Evolutionary conservation across 1,140 invertebrate genomes (phyloP).

Genomic region (Acromyrmex heyeri): DNA sequence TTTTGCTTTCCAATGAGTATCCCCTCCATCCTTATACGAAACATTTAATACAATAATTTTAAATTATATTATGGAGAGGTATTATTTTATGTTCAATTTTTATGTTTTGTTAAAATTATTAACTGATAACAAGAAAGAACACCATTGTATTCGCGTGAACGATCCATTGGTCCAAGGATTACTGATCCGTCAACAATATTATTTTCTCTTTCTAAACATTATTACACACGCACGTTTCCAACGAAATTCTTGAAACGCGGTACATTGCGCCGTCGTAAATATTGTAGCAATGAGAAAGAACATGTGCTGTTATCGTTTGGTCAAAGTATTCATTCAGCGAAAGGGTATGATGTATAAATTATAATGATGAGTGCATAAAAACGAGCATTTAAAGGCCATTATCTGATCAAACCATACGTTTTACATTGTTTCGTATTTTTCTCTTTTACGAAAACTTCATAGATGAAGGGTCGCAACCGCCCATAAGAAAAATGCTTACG

Average conservation of each 20-base stretch:
- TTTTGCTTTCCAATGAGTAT: neutral
- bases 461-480: neutral
- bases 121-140: neutral
- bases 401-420: neutral
- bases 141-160: conserved; percentile 12
- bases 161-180: neutral
- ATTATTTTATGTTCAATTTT: neutral
- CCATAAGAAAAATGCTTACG: neutral
- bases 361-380: neutral
- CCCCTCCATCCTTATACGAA: neutral
- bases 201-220: neutral
- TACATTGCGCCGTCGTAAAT: conserved; percentile 13
- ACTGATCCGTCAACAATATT: neutral
- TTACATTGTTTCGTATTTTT: neutral
- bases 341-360: conserved; percentile 30
- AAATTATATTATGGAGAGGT: neutral
- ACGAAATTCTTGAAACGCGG: neutral
- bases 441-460: neutral
- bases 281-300: neutral
- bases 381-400: neutral
- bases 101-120: neutral
- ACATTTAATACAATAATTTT: neutral
- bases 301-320: neutral
- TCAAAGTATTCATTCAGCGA: neutral
- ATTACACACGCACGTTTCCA: neutral